Base-by-base conservation (phyloP, 2,113 vertebrate species). In the Ramphastos sulfuratus region DNA sequence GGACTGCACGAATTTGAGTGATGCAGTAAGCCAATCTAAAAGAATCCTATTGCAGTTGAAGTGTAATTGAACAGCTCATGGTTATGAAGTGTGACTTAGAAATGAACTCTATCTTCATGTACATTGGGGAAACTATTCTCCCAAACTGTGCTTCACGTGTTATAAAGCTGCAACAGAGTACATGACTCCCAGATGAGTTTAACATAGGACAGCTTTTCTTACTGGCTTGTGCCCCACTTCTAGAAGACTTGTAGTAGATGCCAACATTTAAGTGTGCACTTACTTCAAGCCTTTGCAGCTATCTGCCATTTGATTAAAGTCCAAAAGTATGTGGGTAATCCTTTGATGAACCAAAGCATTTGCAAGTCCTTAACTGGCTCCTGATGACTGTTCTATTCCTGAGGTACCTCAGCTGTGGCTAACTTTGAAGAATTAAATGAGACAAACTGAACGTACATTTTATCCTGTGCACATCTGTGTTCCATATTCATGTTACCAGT, bases 61-160 rank as follows among this genome's bases (percentile, higher is more conserved):
- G 46, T 84, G 87, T 56, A 77, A 85, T 50, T 90, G 70, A 71
- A 35, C 30, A 75, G 27, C 65, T 46, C 39, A 14, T 42, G 75
- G 55, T 93, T 94, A 87, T 46, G 39, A 91, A 73, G 54, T 78
- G 87, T 81, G 81, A 55, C 37, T 76, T 81, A 87, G 58, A 82
- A 85, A 44, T 69, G 48, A 91, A 61, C 48, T 6, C 2, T 44
- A 21, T 78, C 74, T 81, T 78, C 30, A 33, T 2, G 2, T 59
- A 33, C 46, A 76, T 1, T 17, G 12, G 61, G 74, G 67, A 94
- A 89, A 77, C 16, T 75, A 2, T 80, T 94, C 59, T 77, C 33
- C 50, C 42, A 73, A 6, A 67, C 59, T 0, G 0, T 73, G 39
- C 35, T 82, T 37, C 66, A 33, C 0, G 0, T 80, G 7, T 37